A percentile compares a stretch with the other conserved stretches of the same genome.
phyloP scores from a whole-genome alignment of 2,113 vertebrate genomes.

The Genyomyrus donnyi region DNA sequence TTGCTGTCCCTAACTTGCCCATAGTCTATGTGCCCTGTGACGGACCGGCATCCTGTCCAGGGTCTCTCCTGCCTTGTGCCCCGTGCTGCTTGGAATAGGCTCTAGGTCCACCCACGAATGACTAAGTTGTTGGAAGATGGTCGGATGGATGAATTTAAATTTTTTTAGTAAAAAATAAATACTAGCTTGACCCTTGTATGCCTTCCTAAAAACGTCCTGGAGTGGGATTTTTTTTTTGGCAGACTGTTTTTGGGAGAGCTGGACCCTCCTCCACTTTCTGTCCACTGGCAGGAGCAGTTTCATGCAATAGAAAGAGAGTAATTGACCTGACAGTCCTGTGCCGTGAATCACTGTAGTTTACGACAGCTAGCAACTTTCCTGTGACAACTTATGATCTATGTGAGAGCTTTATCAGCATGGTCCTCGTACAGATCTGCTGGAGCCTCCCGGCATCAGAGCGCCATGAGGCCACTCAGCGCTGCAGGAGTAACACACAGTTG shows the following conservation, averaged over 20 bases:
- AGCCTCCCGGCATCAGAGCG: not conserved
- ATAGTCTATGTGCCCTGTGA: not conserved
- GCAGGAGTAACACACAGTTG: not conserved
- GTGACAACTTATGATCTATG: slow-evolving; percentile 7
- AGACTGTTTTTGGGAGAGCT: not conserved
- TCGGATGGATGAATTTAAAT: not conserved
- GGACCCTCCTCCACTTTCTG: not conserved
- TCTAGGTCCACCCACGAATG: not conserved
- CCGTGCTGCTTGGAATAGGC: not conserved
- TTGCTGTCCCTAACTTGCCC: not conserved
- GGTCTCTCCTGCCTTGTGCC: not conserved
- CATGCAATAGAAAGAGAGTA: not conserved
- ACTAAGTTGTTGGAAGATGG: not conserved
- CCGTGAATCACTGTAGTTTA: slow-evolving; percentile 14
- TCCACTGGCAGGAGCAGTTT: not conserved
- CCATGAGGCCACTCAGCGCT: not conserved
- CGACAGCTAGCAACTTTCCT: slow-evolving; percentile 1
- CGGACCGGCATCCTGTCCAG: not conserved
- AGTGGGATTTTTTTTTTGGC: not conserved
- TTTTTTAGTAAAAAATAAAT: not conserved
- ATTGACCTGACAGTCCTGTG: not conserved
- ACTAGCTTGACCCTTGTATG: not conserved
- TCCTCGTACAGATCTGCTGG: not conserved
- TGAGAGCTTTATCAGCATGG: slow-evolving; percentile 10
- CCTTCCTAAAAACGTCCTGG: not conserved